phyloP scores from a whole-genome alignment of 2,888 invertebrate genomes.

The Blastobasis lacticolella region DNA sequence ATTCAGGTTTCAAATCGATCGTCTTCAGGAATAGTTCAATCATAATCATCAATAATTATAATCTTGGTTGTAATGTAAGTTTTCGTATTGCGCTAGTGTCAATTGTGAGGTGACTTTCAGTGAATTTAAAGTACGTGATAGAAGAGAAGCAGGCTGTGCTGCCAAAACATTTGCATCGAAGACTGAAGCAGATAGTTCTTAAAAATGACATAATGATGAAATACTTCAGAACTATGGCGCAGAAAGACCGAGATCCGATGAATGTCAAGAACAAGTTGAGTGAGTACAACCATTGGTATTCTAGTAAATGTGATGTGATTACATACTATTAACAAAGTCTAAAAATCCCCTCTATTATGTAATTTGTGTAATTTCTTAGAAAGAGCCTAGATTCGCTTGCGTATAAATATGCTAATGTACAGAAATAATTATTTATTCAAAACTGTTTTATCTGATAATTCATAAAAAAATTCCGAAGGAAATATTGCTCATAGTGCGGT shows the following conservation, averaged over 20 bases:
- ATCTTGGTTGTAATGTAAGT: too few relatives aligned
- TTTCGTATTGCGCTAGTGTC: not conserved
- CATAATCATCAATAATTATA: too few relatives aligned
- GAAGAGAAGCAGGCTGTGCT: slow-evolving; percentile 5
- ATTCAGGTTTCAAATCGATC: too few relatives aligned
- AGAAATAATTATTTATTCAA: too few relatives aligned
- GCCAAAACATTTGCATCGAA: slow-evolving; percentile 7
- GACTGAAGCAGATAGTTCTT: slow-evolving; percentile 12
- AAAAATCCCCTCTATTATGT: not conserved
- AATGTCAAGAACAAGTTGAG: slow-evolving; percentile 11
- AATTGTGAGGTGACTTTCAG: slow-evolving; percentile 20
- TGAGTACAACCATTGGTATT: slow-evolving; percentile 4
- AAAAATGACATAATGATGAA: slow-evolving; percentile 16
- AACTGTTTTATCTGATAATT: too few relatives aligned
- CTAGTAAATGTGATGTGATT: too few relatives aligned
- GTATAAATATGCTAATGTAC: too few relatives aligned
- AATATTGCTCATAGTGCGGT: too few relatives aligned
- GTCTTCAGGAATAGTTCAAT: too few relatives aligned
- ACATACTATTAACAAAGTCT: not conserved
- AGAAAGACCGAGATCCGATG: slow-evolving; percentile 3
- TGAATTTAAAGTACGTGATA: slow-evolving; percentile 25
- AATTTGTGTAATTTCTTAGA: not conserved
- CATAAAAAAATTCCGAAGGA: too few relatives aligned
- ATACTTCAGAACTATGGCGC: slow-evolving; percentile 15
- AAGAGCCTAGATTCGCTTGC: too few relatives aligned